Evolutionary conservation across 2,113 vertebrate species (phyloP), one percentile per base, ranked within the genome.

Genomic region (Chaenogobius annularis): DNA sequence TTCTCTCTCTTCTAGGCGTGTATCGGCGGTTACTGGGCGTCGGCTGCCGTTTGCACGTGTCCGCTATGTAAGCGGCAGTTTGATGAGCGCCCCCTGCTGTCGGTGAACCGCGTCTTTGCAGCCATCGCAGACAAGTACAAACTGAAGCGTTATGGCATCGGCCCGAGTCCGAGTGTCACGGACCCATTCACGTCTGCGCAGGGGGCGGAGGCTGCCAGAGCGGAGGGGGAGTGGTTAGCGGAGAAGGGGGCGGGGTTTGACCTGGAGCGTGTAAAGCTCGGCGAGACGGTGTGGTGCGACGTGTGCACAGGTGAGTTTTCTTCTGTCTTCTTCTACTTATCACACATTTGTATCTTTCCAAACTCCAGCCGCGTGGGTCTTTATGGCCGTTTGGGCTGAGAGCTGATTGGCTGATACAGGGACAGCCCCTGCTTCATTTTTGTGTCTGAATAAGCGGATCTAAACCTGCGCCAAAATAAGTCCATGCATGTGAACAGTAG

Each of bases 31-130:
- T 92, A 92, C 85, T 92, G 90, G 93, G 93, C 92, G 0, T 90
- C 90, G 23, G 88, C 79, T 1, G 0, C 68, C 0, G 71, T 84
- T 1, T 92, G 79, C 59, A 86, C 75, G 1, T 94, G 94, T 55
- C 93, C 93, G 0, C 88, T 93, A 20, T 94, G 94, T 37, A 92
- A 93, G 3, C 80, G 77, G 0, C 63, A 79, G 61, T 93, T 92
- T 10, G 65, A 83, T 0, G 91, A 90, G 9, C 89, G 91, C 9
- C 93, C 93, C 10, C 87, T 63, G 50, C 91, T 94, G 73, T 89
- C 86, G 81, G 88, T 94, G 80, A 94, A 94, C 86, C 87, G 77
- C 3, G 90, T 93, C 50, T 92, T 94, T 1, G 87, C 93, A 22
- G 88, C 86, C 64, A 94, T 94, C 58, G 46, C 93, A 0, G 76